Evolutionary conservation across 2,113 vertebrate genomes (phyloP), one percentile per base, ranked within the genome.

Genomic region (Poeciliopsis prolifica): DNA sequence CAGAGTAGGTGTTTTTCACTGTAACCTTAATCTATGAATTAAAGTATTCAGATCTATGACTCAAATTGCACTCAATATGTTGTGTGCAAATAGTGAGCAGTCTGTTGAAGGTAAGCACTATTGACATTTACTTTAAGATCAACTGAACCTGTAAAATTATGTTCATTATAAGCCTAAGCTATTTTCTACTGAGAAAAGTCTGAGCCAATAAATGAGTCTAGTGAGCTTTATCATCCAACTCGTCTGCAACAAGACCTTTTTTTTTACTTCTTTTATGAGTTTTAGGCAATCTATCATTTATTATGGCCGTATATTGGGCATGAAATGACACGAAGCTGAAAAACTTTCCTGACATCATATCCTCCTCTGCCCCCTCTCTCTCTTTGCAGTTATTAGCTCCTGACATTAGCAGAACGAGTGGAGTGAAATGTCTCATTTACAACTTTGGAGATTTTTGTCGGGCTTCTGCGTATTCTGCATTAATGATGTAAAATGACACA

Each of bases 401-500:
- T 19, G 66, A 67, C 79, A 72, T 84, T 81, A 80, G 78, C 19
- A 79, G 91, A 91, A 83, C 75, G 78, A 80, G 80, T 62, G 51
- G 74, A 87, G 78, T 79, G 71, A 86, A 85, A 91, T 82, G 77
- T 88, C 84, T 89, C 78, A 81, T 90, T 92, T 92, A 74, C 85
- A 90, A 68, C 74, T 88, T 87, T 33, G 42, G 14, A 75, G 58
- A 75, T 86, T 82, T 37, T 74, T 72, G 79, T 84, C 84, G 81
- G 88, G 87, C 73, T 88, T 86, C 71, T 73, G 78, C 72, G 44
- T 82, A 78, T 86, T 85, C 80, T 82, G 60, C 71, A 86, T 92
- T 91, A 91, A 88, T 87, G 86, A 90, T 80, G 70, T 79, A 88
- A 89, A 92, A 91, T 92, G 86, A 90, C 87, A 90, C 78, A 81